phyloP scores from a whole-genome alignment of 2,797 vertebrate species.

The Sebastes aleutianus region DNA sequence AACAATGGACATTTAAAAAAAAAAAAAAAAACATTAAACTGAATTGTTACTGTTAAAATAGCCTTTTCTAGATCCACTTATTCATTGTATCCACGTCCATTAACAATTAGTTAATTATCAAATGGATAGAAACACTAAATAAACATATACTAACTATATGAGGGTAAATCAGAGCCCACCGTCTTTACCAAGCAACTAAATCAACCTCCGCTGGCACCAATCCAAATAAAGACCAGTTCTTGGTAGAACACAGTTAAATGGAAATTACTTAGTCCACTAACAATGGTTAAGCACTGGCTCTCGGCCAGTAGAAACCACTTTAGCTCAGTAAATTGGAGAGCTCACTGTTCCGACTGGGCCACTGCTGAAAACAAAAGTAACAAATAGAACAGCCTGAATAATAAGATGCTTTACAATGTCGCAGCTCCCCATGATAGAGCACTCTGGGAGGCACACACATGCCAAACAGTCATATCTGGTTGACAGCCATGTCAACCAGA shows the following conservation, averaged over 20 bases:
- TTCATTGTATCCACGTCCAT: neutral
- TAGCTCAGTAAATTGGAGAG: neutral
- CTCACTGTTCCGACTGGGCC: neutral
- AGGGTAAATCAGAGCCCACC: neutral
- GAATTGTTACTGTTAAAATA: neutral
- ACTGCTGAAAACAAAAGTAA: neutral
- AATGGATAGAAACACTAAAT: neutral
- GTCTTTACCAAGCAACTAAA: neutral
- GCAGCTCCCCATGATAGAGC: neutral
- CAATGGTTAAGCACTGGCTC: neutral
- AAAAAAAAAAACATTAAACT: neutral
- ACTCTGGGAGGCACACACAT: neutral
- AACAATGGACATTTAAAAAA: neutral
- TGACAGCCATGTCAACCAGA: conserved; percentile 8
- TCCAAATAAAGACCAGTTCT: neutral
- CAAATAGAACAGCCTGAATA: neutral
- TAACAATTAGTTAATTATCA: no score
- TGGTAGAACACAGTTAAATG: neutral
- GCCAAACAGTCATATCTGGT: conserved; percentile 1
- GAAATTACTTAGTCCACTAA: neutral
- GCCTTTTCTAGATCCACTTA: neutral
- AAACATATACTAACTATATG: neutral
- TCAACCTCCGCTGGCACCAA: neutral
- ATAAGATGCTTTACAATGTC: conserved; percentile 2
- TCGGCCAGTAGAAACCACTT: neutral